phyloP scores from a whole-genome alignment of 2,888 invertebrate species.

The Ophion ellenae region DNA sequence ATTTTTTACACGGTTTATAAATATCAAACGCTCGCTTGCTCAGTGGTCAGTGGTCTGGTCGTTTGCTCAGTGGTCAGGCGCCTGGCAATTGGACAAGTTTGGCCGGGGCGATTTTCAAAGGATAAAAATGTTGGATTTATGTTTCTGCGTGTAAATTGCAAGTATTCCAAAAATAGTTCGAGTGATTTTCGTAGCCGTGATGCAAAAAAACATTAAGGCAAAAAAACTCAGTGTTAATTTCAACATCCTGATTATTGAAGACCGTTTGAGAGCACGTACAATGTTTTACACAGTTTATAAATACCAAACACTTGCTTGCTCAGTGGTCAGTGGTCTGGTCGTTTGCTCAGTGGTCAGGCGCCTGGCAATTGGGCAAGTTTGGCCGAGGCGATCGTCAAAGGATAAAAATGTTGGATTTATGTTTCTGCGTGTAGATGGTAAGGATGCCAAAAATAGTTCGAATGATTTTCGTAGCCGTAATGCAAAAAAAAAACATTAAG shows the following conservation, averaged over 20 bases:
- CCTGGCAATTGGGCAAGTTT: neutral
- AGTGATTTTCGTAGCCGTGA: too few relatives aligned
- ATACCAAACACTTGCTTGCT: neutral
- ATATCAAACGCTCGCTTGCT: neutral
- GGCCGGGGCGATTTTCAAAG: neutral
- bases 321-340: neutral
- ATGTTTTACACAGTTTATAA: too few relatives aligned
- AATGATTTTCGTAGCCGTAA: too few relatives aligned
- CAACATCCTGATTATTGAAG: too few relatives aligned
- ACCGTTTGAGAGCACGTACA: too few relatives aligned
- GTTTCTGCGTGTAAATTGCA: neutral
- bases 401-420: constrained; percentile 11
- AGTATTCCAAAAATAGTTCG: too few relatives aligned
- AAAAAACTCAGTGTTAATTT: too few relatives aligned
- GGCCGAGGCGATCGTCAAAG: neutral
- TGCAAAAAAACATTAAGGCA: too few relatives aligned
- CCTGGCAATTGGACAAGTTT: neutral
- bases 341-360: neutral
- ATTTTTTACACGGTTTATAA: too few relatives aligned
- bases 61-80: too few relatives aligned
- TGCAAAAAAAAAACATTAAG: too few relatives aligned
- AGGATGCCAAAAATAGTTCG: too few relatives aligned
- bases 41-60: neutral
- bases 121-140: constrained; percentile 9
- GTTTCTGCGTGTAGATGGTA: neutral